Evolutionary conservation across 2,797 vertebrate genomes (phyloP).

Genomic region (Rhabdomys pumilio): DNA sequence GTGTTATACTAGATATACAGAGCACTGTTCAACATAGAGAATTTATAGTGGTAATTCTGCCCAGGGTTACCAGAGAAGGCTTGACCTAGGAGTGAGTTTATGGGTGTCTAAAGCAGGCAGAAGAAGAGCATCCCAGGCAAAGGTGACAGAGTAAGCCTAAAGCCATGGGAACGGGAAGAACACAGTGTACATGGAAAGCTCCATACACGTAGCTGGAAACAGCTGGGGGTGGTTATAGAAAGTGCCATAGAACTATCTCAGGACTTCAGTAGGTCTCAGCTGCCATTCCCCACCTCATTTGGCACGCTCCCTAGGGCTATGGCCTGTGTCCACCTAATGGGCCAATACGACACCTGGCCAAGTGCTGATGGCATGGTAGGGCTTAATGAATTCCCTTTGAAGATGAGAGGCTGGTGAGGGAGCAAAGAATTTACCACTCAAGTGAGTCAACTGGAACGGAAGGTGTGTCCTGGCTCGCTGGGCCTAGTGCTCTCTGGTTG

Average conservation of each 20-base stretch:
- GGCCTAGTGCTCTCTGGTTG: constrained; percentile 19
- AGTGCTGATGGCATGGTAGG: constrained; percentile 41
- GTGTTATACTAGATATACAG: not conserved
- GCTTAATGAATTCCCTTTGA: constrained; percentile 83
- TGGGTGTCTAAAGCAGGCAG: not conserved
- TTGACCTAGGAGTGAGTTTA: not conserved
- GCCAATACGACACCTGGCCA: constrained; percentile 69
- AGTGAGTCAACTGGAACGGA: constrained; percentile 76
- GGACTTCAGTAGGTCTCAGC: constrained; percentile 50
- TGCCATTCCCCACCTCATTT: constrained; percentile 57
- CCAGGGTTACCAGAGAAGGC: not conserved
- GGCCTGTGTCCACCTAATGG: constrained; percentile 75
- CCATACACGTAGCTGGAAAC: constrained; percentile 49
- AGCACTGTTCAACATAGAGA: not conserved
- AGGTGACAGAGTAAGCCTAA: constrained; percentile 43
- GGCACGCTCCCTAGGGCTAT: not conserved
- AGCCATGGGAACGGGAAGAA: not conserved
- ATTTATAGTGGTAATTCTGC: not conserved
- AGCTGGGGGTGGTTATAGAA: constrained; percentile 56
- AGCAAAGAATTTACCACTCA: constrained; percentile 80
- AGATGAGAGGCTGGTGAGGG: constrained; percentile 76
- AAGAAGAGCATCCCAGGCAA: not conserved
- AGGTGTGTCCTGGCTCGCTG: constrained; percentile 68
- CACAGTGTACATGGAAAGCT: not conserved
- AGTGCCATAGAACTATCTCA: not conserved